Conservation (phyloP, 2,113 vertebrate species). For the Rhinoderma darwinii region DNA sequence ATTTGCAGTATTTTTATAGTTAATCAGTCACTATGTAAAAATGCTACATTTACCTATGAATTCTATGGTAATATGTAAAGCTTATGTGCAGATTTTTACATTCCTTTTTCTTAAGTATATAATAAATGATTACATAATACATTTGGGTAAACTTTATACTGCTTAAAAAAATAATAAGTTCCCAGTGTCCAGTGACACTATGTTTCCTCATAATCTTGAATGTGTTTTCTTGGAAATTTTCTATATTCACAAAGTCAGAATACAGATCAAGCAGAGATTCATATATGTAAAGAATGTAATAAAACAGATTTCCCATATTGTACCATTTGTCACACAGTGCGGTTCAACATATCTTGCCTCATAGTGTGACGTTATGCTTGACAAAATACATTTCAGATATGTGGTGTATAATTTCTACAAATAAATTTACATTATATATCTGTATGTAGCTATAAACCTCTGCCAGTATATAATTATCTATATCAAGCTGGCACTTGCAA, state of each 20-base stretch:
- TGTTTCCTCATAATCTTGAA: neutral
- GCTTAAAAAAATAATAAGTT: no score
- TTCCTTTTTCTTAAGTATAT: no score
- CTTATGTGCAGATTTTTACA: neutral
- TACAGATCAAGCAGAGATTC: neutral
- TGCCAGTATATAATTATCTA: neutral
- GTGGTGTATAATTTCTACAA: neutral
- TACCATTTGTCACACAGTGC: neutral
- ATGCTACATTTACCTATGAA: no score
- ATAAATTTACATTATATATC: neutral
- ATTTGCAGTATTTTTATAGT: no score
- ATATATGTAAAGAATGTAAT: neutral
- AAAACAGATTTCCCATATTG: neutral
- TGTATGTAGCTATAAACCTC: neutral
- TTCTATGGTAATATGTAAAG: neutral
- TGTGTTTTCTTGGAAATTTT: neutral
- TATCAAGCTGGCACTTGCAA: neutral
- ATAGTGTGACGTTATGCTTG: neutral
- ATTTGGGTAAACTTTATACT: neutral
- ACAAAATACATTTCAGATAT: neutral
- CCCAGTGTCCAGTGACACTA: neutral
- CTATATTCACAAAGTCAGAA: neutral
- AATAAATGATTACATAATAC: neutral
- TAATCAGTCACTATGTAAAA: no score
- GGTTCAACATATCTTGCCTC: neutral